Evolutionary conservation across 1,140 invertebrate genomes (phyloP), one percentile per base, ranked within the genome.

Genomic region (Armadillidium nasatum): DNA sequence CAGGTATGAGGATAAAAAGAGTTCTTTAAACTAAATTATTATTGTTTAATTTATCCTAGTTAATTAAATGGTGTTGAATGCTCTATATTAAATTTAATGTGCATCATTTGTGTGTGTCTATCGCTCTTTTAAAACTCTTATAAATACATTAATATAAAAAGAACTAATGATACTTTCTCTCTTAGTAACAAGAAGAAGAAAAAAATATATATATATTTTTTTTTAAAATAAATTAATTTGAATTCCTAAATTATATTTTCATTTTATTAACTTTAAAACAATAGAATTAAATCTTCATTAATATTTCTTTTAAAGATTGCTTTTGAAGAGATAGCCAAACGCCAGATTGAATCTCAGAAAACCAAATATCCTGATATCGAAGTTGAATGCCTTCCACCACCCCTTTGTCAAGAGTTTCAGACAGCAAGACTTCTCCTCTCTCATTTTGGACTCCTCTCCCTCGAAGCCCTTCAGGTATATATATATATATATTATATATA

Each of bases 341-440:
- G 72, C 11, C 66, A 76, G 70, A 68, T 76, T 13, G 74, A 79
- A 68, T 33, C 71, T 46, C 76, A 81, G n/a, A 80, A 76, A 7
- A 76, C 74, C 11, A 79, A 82, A 60, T 77, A 83, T 80, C 85
- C 85, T 7, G 84, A 86, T 81, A 83, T 83, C 33, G 83, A 84
- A 43, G 86, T 90, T 69, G 94, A 96, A 83, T 94, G 92, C 83
- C 87, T 89, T 11, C 91, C 94, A 15, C 95, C 95, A 0, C 87
- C 90, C 10, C 89, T 91, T 0, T 92, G 91, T 78, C 91, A 95
- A 73, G 94, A 97, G 83, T 97, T 96, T 84, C 94, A 97, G 87
- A 96, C 96, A 0, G 94, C 96, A 0, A 87, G 96, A 76, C 84
- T 98, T 0, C 96, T 98, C 84, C 86, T 98, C 1, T 95, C 94